Conservation (phyloP, 2,797 vertebrate species). For the Oreortyx pictus region DNA sequence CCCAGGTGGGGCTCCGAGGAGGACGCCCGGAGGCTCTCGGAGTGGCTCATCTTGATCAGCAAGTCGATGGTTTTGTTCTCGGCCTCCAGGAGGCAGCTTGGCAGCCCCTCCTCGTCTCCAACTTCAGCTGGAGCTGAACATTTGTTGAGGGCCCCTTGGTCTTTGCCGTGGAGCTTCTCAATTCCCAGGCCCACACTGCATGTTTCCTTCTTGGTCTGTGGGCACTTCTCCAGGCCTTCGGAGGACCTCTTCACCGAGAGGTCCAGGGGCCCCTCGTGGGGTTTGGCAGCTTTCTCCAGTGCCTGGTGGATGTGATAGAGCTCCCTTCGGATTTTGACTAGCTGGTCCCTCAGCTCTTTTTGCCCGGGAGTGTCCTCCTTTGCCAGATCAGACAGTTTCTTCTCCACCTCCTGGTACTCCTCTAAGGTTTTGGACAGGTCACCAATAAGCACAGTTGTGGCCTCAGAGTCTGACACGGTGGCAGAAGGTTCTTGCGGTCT, state of each 20-base stretch:
- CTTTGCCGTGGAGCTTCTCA: conserved; percentile 8
- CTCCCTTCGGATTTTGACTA: conserved; percentile 92
- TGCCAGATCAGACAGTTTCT: conserved; percentile 85
- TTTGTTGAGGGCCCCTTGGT: conserved; percentile 11
- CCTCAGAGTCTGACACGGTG: conserved; percentile 64
- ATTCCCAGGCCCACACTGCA: background rate
- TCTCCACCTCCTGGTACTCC: conserved; percentile 91
- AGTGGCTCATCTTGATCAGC: conserved; percentile 86
- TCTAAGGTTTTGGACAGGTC: conserved; percentile 91
- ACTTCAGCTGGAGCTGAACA: background rate
- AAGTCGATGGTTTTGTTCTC: conserved; percentile 87
- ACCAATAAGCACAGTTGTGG: conserved; percentile 81
- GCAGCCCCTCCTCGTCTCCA: conserved; percentile 27
- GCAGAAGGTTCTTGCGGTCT: conserved; percentile 25
- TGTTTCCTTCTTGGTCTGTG: conserved; percentile 59
- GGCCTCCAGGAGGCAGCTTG: conserved; percentile 75
- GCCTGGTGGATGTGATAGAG: conserved; percentile 93
- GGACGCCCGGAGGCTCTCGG: conserved; percentile 49
- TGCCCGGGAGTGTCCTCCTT: conserved; percentile 87
- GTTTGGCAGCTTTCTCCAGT: conserved; percentile 83
- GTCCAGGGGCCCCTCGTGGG: conserved; percentile 89
- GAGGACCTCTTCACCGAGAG: conserved; percentile 89
- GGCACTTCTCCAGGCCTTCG: conserved; percentile 22
- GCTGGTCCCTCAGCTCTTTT: conserved; percentile 90
- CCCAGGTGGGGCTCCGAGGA: conserved; percentile 58